These are phyloP conservation scores for Microcebus lehilahytsara DNA, from an alignment of 2,113 vertebrate species.

Conservation along the genomic window DNA sequence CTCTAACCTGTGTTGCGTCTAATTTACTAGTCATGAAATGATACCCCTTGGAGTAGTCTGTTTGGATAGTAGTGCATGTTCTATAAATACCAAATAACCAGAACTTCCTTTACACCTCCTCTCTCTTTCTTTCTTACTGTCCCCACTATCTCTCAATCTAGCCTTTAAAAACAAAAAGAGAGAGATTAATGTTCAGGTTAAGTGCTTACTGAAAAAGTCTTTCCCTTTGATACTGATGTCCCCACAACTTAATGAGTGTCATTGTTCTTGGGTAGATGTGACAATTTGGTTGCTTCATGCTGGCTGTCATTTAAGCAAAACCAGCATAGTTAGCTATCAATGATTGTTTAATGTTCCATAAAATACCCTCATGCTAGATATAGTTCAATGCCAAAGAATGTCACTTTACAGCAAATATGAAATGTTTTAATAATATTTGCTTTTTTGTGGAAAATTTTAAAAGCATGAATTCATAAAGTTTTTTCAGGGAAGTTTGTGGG, in stretches of 20 bases:
- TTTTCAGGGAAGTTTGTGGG: constrained; percentile 1
- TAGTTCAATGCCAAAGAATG: constrained; percentile 11
- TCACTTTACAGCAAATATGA: background rate
- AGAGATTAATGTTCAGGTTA: background rate
- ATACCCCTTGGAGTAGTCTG: background rate
- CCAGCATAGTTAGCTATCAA: background rate
- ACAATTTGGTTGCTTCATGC: constrained; percentile 8
- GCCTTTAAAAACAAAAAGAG: background rate
- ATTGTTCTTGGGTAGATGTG: background rate
- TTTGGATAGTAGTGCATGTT: background rate
- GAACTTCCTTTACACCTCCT: background rate
- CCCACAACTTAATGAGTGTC: background rate
- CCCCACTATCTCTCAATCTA: background rate
- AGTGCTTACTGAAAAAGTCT: background rate
- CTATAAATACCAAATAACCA: background rate
- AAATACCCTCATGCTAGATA: constrained; percentile 36
- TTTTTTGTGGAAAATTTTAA: background rate
- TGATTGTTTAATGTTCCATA: constrained; percentile 52
- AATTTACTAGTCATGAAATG: background rate
- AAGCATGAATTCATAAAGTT: background rate
- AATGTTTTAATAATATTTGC: background rate
- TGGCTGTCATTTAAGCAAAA: constrained; percentile 46
- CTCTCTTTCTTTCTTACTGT: background rate
- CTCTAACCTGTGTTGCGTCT: background rate
- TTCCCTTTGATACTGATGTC: background rate